Evolutionary conservation across 2,113 vertebrate genomes (phyloP).

Genomic region (Brachyistius frenatus): DNA sequence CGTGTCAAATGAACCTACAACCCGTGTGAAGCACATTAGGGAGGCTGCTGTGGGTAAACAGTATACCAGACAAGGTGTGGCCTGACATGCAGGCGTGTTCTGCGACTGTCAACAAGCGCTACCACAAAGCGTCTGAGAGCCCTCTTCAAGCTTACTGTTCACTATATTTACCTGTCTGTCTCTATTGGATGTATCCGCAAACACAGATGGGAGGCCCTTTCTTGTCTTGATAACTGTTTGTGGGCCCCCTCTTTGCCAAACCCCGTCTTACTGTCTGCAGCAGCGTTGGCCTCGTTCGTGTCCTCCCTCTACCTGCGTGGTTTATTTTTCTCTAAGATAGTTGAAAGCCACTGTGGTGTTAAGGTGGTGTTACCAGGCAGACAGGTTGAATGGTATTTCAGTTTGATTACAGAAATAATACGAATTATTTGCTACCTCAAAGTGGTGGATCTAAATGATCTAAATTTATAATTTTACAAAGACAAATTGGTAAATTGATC

Average conservation of each 20-base stretch:
- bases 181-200: slow-evolving; percentile 11
- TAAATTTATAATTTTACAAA: too few species aligned
- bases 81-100: slow-evolving; percentile 54
- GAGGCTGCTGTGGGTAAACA: slow-evolving; percentile 21
- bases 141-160: slow-evolving; percentile 10
- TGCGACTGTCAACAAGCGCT: slow-evolving; percentile 41
- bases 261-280: slow-evolving; percentile 3
- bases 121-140: slow-evolving; percentile 22
- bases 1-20: too few species aligned
- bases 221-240: slow-evolving; percentile 37
- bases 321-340: slow-evolving; percentile 4
- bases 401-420: background rate
- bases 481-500: too few species aligned
- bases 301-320: slow-evolving; percentile 13
- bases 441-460: too few species aligned
- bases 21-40: background rate
- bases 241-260: background rate
- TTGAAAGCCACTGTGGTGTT: background rate
- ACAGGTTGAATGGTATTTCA: slow-evolving; percentile 7
- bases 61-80: slow-evolving; percentile 53
- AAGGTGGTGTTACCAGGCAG: slow-evolving; percentile 3
- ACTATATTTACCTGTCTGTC: slow-evolving; percentile 33
- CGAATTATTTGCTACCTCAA: background rate
- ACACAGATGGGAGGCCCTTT: slow-evolving; percentile 6
- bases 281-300: background rate